Evolutionary conservation across 2,888 invertebrate species (phyloP), one percentile per base, ranked within the genome.

Genomic region (Andrena bucephala): DNA sequence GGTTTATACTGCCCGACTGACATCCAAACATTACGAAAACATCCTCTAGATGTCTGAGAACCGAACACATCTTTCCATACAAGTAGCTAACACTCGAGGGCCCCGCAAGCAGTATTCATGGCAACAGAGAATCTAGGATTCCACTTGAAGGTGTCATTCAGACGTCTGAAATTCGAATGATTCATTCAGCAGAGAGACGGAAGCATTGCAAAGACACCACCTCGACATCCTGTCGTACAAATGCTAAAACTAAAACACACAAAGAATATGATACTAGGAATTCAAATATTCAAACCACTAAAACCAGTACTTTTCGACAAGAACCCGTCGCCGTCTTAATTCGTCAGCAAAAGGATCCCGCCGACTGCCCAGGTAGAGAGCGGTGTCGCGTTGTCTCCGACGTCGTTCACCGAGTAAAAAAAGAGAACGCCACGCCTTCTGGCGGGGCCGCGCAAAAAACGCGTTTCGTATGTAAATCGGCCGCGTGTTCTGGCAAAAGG

Each of bases 401-500:
- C 10, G 68, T n/a, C 10, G 68, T n/a, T 31, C 29, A 29, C 52
- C 50, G 42, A 42, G 42, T 42, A 16, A 42, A 42, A 42, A 16
- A 42, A 33, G 70, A 72, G 50, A 73, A 50, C 57, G 54, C n/a
- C 72, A 67, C 50, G 72, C 31, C 59, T 33, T 42, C 20, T 16
- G 54, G 24, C 16, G 27, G 8, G 20, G 69, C 42, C 75, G 52
- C 59, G 69, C 62, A 76, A 74, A 66, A 77, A 77, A 69, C 69
- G 71, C 57, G 70, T 74, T 76, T 77, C 82, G 82, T 77, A 76
- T 81, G 84, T 71, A 87, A 84, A 86, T 88, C 74, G 75, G 59
- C 4, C 36, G 33, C 78, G 77, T 16, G 70, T 77, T 20, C 13
- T 5, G 27, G 27, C 42, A 16, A 31, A 69, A 52, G 57, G 68